Evolutionary conservation across 2,888 invertebrate species (phyloP).

Genomic region (Andrena marginata): DNA sequence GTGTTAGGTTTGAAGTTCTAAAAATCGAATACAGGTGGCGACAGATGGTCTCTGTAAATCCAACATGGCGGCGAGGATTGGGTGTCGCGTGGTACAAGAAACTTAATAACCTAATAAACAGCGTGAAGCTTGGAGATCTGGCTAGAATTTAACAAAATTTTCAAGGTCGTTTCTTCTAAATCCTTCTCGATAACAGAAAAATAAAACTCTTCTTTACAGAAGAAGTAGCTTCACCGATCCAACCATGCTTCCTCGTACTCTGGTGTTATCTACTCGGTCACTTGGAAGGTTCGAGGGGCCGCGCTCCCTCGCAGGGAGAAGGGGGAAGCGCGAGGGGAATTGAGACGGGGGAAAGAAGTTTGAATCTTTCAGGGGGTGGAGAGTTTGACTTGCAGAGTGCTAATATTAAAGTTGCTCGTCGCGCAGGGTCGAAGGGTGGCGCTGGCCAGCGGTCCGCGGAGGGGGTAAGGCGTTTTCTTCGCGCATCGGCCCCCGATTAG

Average conservation of each 20-base stretch:
- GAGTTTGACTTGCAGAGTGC: constrained; percentile 76
- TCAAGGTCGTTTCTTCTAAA: too few species aligned
- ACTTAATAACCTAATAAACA: too few species aligned
- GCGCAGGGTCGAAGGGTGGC: constrained; percentile 36
- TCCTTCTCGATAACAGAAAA: too few species aligned
- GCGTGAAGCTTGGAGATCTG: too few species aligned
- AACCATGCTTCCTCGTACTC: background rate
- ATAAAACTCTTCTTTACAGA: too few species aligned
- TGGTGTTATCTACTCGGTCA: background rate
- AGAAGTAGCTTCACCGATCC: background rate
- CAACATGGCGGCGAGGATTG: too few species aligned
- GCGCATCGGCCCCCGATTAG: constrained; percentile 59
- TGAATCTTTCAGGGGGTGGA: constrained; percentile 65
- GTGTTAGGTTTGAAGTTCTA: too few species aligned
- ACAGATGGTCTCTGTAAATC: too few species aligned
- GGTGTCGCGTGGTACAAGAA: too few species aligned
- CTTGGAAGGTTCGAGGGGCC: background rate
- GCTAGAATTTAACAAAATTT: too few species aligned
- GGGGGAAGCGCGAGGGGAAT: constrained; percentile 1
- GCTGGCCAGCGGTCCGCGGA: constrained; percentile 30
- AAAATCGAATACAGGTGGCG: too few species aligned
- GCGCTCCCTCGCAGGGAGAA: background rate
- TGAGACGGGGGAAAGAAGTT: constrained; percentile 66
- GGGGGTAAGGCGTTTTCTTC: constrained; percentile 3
- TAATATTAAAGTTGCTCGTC: constrained; percentile 75